Percentiles rank a stretch among this genome's conserved stretches.
Conservation (phyloP, 2,113 vertebrate genomes). For the Cricetomys ansorgei region DNA sequence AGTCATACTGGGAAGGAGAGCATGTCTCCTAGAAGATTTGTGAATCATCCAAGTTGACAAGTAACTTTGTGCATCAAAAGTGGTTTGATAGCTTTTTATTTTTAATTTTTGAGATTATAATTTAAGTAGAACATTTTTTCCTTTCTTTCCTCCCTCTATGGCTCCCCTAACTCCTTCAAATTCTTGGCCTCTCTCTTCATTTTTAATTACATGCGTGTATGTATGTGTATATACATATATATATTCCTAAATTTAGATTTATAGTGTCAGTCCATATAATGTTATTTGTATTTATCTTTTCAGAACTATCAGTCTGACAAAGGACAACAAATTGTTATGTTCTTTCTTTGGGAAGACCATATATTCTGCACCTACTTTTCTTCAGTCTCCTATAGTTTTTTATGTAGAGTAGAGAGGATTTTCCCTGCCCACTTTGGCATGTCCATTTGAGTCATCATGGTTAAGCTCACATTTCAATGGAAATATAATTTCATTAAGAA, state of each 20-base stretch:
- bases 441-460: no score
- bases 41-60: neutral
- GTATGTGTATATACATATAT: neutral
- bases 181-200: no score
- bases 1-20: neutral
- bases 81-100: neutral
- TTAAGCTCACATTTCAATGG: neutral
- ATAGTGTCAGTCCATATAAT: no score
- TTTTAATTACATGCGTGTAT: neutral
- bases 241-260: neutral
- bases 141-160: no score
- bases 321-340: no score
- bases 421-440: no score
- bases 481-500: neutral
- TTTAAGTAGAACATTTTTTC: neutral
- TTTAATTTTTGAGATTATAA: neutral
- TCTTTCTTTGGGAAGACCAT: no score
- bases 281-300: neutral
- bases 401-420: no score
- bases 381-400: no score
- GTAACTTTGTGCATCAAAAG: neutral
- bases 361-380: no score
- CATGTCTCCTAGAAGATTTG: neutral
- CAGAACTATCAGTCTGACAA: fast-evolving
- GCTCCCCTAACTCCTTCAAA: no score